Evolutionary conservation across 2,888 invertebrate genomes (phyloP).

Genomic region (Zygothrica quintamaculata): DNA sequence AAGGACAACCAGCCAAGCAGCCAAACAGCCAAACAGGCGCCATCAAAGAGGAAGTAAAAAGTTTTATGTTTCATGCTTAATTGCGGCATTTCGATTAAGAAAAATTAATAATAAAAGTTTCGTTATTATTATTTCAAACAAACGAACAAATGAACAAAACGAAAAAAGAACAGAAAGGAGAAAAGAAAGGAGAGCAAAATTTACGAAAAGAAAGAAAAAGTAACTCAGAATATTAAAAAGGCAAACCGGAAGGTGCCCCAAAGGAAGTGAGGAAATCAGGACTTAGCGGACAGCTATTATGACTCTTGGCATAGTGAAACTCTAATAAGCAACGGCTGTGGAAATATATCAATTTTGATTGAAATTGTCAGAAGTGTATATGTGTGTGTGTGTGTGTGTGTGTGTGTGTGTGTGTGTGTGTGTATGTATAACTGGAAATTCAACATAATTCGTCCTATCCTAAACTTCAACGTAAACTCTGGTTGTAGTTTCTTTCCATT

Average conservation of each 20-base stretch:
- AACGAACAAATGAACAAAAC: constrained; percentile 24
- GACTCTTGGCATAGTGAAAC: constrained; percentile 9
- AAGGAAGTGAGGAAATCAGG: constrained; percentile 32
- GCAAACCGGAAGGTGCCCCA: constrained; percentile 8
- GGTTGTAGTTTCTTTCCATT: too few relatives aligned
- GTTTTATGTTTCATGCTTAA: constrained; percentile 69
- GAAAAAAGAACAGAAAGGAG: too few relatives aligned
- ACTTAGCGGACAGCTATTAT: constrained; percentile 16
- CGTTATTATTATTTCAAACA: constrained; percentile 65
- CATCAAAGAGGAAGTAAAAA: constrained; percentile 49
- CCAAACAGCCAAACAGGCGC: too few relatives aligned
- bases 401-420: too few relatives aligned
- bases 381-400: too few relatives aligned
- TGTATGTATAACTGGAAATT: too few relatives aligned
- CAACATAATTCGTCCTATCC: too few relatives aligned
- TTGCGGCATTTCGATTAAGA: constrained; percentile 79
- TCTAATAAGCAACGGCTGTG: neutral
- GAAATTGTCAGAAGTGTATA: neutral
- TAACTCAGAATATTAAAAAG: constrained; percentile 35
- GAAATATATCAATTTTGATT: constrained; percentile 18
- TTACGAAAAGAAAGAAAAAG: constrained; percentile 21
- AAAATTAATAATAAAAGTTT: constrained; percentile 78
- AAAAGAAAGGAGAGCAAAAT: too few relatives aligned
- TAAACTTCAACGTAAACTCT: too few relatives aligned
- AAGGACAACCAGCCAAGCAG: constrained; percentile 14